Percentiles rank a stretch among this genome's conserved stretches.
Conservation (phyloP, 2,113 vertebrate species). For the Chlorodrepanis virens region DNA sequence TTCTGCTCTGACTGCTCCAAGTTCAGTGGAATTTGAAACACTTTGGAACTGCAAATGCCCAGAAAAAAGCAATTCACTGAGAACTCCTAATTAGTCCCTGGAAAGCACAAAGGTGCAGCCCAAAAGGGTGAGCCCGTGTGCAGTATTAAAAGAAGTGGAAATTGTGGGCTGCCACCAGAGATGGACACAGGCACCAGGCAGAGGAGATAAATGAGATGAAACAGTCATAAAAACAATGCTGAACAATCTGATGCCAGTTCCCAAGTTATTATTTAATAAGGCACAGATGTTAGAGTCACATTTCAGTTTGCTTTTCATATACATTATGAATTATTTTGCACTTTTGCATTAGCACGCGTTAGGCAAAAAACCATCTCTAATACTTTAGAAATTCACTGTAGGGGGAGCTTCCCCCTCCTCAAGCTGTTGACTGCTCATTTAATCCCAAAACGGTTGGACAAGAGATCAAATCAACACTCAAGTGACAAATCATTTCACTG, state of each 20-base stretch:
- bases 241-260: not conserved
- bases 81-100: not conserved
- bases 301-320: not conserved
- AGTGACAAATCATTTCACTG: constrained; percentile 67
- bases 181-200: not conserved
- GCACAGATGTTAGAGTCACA: not conserved
- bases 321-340: not conserved
- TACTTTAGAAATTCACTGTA: not conserved
- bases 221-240: not conserved
- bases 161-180: not conserved
- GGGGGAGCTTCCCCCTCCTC: constrained; percentile 3
- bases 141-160: not conserved
- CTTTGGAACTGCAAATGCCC: not conserved
- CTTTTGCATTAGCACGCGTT: not conserved
- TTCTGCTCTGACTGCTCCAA: not conserved
- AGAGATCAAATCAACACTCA: constrained; percentile 38
- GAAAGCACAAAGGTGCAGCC: not conserved
- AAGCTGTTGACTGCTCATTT: constrained; percentile 24
- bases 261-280: not conserved
- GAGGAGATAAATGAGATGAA: not conserved
- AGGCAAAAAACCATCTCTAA: not conserved
- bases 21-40: not conserved
- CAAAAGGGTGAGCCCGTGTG: not conserved
- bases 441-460: constrained; percentile 38
- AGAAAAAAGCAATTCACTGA: not conserved